A percentile compares a stretch with the other conserved stretches of the same genome.
These are phyloP conservation scores for Arion vulgaris DNA, from an alignment of 1,140 invertebrate genomes.

Conservation along the genomic window DNA sequence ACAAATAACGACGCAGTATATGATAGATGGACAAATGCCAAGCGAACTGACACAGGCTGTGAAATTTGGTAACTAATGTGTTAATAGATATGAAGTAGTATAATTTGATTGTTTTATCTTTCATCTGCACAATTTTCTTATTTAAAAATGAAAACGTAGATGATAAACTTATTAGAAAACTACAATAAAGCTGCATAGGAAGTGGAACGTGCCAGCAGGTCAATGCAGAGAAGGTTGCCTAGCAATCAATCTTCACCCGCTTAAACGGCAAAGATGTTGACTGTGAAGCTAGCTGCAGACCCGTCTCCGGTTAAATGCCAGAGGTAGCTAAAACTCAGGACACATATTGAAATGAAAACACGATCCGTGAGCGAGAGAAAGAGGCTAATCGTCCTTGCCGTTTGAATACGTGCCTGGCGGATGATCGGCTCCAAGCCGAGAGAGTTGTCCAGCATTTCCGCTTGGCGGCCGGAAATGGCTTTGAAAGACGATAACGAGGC, in stretches of 20 bases:
- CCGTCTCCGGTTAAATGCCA: constrained; percentile 1
- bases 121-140: no score
- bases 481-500: not conserved
- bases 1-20: no score
- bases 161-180: no score
- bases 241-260: not conserved
- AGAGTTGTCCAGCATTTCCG: constrained; percentile 5
- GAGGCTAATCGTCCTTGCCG: not conserved
- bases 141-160: no score
- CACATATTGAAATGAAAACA: constrained; percentile 7
- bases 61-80: no score
- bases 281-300: not conserved
- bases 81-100: no score
- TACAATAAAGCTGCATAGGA: no score
- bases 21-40: no score
- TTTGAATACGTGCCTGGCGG: not conserved
- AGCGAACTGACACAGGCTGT: no score
- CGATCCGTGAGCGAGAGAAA: not conserved
- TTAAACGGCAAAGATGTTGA: not conserved
- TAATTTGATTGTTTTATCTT: no score
- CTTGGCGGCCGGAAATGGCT: not conserved
- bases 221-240: not conserved
- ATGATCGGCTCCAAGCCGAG: not conserved
- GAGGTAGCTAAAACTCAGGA: not conserved
- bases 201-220: no score